Evolutionary conservation across 2,888 invertebrate genomes (phyloP), one percentile per base, ranked within the genome.

Genomic region (Pristionchus fissidentatus): DNA sequence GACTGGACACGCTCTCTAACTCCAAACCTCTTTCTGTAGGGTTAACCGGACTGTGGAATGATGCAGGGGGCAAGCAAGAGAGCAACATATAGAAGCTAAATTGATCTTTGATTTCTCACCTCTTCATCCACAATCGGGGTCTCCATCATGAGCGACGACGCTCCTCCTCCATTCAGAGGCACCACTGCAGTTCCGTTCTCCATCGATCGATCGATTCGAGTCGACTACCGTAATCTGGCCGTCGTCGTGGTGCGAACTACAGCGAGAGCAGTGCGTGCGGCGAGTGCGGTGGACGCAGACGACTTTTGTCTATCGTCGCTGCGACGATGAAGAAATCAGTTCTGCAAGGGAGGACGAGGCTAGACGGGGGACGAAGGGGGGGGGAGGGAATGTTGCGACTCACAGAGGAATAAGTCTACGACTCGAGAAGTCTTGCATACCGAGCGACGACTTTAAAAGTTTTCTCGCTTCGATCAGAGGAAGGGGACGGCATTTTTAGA

Each of bases 161-260:
- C 35, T 35, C 32, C 35, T 62, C 60, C 60, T 7, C 62, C 62
- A 19, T 62, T 62, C 62, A 62, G 19, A 29, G 62, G 19, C 62
- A 35, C 62, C 32, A 62, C 29, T 62, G 62, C 62, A 8, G 26
- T 38, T 73, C 73, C 43, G 73, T 73, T 73, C 73, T 46, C 41
- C 73, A 73, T 46, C 70, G 70, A 70, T 70, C 19, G 70, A 70
- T 70, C 29, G 29, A 38, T 66, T 5, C 13, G 52, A 52, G 10
- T 38, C 41, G 62, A 35, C 62, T 62, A 35, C 62, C 62, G 62
- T 62, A 62, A 29, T 62, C 62, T 15, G 5, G n/a, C 57, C 15
- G 35, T 5, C 26, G 29, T 26, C 29, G 62, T 35, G 62, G 62
- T 62, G 32, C 35, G 35, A 29, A 62, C 62, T 35, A 62, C 29